phyloP scores from a whole-genome alignment of 2,113 vertebrate species.

The Zosterops lateralis region DNA sequence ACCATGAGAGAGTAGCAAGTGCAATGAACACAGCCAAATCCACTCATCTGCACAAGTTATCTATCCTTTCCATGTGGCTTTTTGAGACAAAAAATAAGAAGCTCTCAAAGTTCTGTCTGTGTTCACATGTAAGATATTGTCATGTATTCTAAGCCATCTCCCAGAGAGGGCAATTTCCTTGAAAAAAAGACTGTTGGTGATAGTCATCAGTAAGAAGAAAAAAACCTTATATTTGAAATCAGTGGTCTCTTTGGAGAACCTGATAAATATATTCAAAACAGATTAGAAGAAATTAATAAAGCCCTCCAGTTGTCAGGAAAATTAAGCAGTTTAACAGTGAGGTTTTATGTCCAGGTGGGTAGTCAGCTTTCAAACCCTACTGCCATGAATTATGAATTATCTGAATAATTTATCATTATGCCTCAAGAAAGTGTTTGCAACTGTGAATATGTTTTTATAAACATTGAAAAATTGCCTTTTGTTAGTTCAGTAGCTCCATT shows the following conservation, averaged over 20 bases:
- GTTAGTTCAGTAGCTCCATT: conserved; percentile 2
- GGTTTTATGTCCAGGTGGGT: neutral
- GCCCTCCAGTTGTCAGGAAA: neutral
- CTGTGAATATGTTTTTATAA: conserved; percentile 17
- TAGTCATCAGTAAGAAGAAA: neutral
- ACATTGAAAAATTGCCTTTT: conserved; percentile 29
- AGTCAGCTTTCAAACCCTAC: neutral
- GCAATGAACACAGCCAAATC: neutral
- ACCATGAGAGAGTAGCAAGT: neutral
- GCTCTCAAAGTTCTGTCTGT: neutral
- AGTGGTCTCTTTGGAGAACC: neutral
- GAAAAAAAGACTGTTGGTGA: neutral
- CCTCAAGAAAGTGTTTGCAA: neutral
- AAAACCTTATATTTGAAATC: neutral
- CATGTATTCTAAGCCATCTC: neutral
- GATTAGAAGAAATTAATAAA: neutral
- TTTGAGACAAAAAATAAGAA: neutral
- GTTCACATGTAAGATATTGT: neutral
- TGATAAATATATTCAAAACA: neutral
- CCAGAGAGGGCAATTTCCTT: neutral
- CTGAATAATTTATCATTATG: neutral
- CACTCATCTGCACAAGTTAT: neutral
- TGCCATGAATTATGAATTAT: conserved; percentile 4
- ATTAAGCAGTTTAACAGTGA: neutral
- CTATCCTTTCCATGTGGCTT: neutral